Base-by-base conservation (phyloP, 2,888 invertebrate genomes). In the Drosophila ezoana region DNA sequence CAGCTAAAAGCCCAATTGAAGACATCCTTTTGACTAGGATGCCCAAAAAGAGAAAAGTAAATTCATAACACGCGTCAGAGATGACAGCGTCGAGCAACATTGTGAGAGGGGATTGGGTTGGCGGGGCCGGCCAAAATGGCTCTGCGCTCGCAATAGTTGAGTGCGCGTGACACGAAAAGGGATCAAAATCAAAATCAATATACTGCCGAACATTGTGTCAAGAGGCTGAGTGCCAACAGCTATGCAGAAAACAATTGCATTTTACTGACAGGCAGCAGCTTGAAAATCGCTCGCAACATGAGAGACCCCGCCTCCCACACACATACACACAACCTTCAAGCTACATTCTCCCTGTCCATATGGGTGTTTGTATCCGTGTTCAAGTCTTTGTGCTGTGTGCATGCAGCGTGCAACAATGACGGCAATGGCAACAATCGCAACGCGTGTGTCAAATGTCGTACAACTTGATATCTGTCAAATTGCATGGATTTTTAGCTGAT, bases 391-490 rank as follows among this genome's bases (percentile, higher is more conserved):
- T 74, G 41, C 11, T 23, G 23, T 33, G 53, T 38, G 47, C 35
- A 38, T 69, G 56, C 56, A 52, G 43, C 23, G 16, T 45, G 64
- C 59, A 61, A 67, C 79, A 78, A 70, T 70, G 72, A 47, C 67
- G 64, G 60, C 78, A 76, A 65, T 72, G 63, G 41, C 60, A 72
- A 68, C 61, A 66, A 56, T 57, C 68, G 43, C 61, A 53, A n/a
- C 53, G 59, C 66, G 54, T 65, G 78, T 78, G 73, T 76, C 75
- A 74, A 81, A 67, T 74, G 75, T 71, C 79, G 74, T 63, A 53
- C 78, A 81, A 67, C 79, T 81, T 75, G 76, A 68, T 68, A 81
- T 79, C 75, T 81, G 81, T 81, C 81, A 69, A 66, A 78, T 61
- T 68, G 81, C 79, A 65, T 59, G 72, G 63, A 79, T 79, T 78